phyloP scores from a whole-genome alignment of 2,113 vertebrate genomes.

The Poecile atricapillus region DNA sequence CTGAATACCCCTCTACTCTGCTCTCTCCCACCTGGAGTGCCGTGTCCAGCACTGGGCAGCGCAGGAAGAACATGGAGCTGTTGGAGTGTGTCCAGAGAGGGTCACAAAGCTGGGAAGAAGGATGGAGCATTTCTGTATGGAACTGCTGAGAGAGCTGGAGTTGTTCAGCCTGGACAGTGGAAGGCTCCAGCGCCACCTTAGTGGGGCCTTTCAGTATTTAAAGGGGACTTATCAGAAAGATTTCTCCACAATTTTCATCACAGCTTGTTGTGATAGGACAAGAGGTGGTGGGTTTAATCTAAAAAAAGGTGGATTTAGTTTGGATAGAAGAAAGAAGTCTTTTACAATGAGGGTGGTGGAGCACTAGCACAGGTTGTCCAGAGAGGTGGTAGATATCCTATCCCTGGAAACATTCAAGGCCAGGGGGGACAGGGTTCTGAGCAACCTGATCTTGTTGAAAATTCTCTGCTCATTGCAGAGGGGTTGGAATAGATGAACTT shows the following conservation, averaged over 20 bases:
- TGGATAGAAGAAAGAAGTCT: background rate
- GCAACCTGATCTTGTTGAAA: background rate
- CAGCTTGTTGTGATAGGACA: background rate
- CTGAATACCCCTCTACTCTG: background rate
- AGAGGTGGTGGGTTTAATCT: background rate
- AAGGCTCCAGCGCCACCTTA: background rate
- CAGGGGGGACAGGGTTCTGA: background rate
- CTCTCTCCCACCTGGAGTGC: background rate
- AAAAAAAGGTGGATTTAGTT: background rate
- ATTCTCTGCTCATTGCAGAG: too few relatives aligned
- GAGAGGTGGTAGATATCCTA: background rate
- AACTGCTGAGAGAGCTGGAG: background rate
- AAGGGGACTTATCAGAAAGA: background rate
- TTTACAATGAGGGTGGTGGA: background rate
- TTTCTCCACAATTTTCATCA: background rate
- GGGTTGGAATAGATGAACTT: background rate
- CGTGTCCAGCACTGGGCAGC: background rate
- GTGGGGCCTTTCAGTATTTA: background rate
- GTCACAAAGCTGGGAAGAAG: background rate
- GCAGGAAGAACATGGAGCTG: background rate
- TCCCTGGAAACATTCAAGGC: background rate
- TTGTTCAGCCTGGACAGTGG: background rate
- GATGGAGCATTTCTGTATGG: background rate
- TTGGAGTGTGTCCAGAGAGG: background rate
- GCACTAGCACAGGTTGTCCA: background rate